A percentile compares a stretch with the other conserved stretches of the same genome.
phyloP scores from a whole-genome alignment of 2,113 vertebrate genomes.

The Dipodomys ordii region DNA sequence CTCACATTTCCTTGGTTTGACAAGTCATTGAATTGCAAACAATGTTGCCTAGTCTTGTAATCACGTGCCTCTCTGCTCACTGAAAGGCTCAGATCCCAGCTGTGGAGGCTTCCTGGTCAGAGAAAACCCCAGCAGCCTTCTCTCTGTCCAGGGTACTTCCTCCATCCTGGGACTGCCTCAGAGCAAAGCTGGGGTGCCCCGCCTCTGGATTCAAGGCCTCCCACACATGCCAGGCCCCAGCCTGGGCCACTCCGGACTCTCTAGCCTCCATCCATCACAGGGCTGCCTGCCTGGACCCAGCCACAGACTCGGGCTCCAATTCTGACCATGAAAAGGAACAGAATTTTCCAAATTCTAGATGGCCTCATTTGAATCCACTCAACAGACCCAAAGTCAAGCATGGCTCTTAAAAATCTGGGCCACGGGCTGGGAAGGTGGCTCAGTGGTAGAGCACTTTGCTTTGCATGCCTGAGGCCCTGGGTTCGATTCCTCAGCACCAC shows the following conservation, averaged over 20 bases:
- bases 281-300: not conserved
- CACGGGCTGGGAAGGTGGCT: too few species aligned
- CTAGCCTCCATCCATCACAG: not conserved
- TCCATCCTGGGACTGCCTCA: not conserved
- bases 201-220: not conserved
- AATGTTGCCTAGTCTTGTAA: constrained; percentile 73
- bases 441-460: too few species aligned
- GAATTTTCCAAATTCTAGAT: not conserved
- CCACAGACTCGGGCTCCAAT: not conserved
- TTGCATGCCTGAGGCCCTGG: too few species aligned
- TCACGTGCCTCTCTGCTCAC: constrained; percentile 68
- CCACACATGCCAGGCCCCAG: not conserved
- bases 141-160: not conserved
- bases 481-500: too few species aligned
- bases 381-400: not conserved
- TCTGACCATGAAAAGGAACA: not conserved
- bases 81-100: constrained; percentile 70
- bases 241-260: not conserved
- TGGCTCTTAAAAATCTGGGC: too few species aligned
- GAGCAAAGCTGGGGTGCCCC: not conserved
- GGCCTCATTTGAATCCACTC: not conserved
- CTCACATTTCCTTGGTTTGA: constrained; percentile 74
- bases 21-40: constrained; percentile 77
- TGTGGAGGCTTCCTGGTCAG: constrained; percentile 75
- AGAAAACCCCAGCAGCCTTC: not conserved